These are phyloP conservation scores for Hydrozoanthus gracilis DNA, from an alignment of 92 coral and sea anemone genomes.

Conservation along the genomic window DNA sequence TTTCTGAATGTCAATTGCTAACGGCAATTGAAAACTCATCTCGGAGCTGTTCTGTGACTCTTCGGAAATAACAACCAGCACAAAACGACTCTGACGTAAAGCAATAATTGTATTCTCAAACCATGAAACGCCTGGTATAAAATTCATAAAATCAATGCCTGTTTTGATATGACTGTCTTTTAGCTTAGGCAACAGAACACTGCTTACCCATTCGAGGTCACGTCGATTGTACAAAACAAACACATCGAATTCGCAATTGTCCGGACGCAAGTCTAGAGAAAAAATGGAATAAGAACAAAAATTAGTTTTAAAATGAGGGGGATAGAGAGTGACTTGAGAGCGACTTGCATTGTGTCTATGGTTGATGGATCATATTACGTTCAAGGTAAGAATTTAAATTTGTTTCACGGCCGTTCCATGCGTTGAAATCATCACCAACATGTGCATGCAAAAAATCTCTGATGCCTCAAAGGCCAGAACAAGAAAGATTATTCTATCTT, in stretches of 20 bases:
- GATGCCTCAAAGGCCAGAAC: too few relatives aligned
- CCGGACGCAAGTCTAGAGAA: too few relatives aligned
- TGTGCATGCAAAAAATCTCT: too few relatives aligned
- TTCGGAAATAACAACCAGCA: neutral
- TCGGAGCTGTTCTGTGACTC: neutral
- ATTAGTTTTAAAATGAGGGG: too few relatives aligned
- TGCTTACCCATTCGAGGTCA: neutral
- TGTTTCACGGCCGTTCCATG: too few relatives aligned
- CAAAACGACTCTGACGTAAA: neutral
- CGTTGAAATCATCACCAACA: too few relatives aligned
- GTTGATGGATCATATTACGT: too few relatives aligned
- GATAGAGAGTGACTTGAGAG: too few relatives aligned
- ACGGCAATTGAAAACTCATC: neutral
- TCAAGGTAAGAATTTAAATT: too few relatives aligned
- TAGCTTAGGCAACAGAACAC: neutral
- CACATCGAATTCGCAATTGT: neutral
- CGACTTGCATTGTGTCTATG: too few relatives aligned
- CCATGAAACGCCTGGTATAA: neutral
- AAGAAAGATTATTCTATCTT: too few relatives aligned
- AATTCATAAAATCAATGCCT: conserved; percentile 1
- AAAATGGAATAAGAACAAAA: too few relatives aligned
- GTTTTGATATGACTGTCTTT: neutral
- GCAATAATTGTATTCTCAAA: neutral
- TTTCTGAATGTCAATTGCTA: neutral
- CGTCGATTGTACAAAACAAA: neutral